phyloP scores from a whole-genome alignment of 2,113 vertebrate species.

The Tetrao urogallus region DNA sequence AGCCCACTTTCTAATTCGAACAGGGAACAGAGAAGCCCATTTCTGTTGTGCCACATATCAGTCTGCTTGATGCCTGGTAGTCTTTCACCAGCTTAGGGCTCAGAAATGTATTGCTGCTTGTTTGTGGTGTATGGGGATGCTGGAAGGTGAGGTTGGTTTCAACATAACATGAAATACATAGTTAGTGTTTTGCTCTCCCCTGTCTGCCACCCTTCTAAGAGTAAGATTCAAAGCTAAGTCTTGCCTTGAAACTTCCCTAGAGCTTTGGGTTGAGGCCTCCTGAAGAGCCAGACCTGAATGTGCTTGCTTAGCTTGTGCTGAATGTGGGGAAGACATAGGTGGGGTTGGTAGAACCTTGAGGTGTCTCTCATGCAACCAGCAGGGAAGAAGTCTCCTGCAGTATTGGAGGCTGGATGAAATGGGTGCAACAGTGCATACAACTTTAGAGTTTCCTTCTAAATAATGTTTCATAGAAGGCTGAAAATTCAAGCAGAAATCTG shows the following conservation, averaged over 20 bases:
- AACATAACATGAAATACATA: background rate
- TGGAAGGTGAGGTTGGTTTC: background rate
- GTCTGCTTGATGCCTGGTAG: background rate
- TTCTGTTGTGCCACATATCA: background rate
- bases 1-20: background rate
- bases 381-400: background rate
- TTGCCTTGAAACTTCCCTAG: background rate
- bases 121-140: background rate
- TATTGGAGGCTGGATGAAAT: background rate
- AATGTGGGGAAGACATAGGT: background rate
- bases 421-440: background rate
- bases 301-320: accelerated
- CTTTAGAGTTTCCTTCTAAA: background rate
- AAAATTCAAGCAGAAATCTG: background rate
- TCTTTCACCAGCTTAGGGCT: background rate
- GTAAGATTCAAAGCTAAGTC: background rate
- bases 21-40: background rate
- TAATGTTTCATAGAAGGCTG: background rate
- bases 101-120: background rate
- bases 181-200: background rate
- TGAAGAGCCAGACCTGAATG: background rate
- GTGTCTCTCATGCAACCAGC: background rate
- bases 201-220: background rate
- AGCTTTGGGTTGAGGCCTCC: background rate
- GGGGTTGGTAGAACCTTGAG: background rate